phyloP scores from a whole-genome alignment of 2,113 vertebrate genomes.

The Miniopterus natalensis region DNA sequence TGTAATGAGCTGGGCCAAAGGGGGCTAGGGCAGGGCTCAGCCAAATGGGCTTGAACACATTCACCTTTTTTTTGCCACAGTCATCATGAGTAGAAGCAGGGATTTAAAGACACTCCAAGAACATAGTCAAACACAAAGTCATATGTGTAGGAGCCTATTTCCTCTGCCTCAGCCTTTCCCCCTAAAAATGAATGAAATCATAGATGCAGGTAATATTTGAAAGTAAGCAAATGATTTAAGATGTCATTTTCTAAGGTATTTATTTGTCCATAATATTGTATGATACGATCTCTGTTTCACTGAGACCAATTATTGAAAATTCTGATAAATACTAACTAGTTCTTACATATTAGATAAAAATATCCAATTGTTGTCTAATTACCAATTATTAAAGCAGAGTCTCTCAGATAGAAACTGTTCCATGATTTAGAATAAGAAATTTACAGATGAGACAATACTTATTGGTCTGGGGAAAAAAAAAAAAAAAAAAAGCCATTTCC shows the following conservation, averaged over 20 bases:
- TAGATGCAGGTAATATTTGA: background rate
- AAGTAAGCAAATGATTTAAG: background rate
- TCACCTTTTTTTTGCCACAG: background rate
- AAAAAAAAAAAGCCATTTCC: background rate
- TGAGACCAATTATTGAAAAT: background rate
- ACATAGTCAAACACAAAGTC: background rate
- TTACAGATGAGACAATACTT: background rate
- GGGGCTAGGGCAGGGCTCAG: background rate
- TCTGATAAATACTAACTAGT: background rate
- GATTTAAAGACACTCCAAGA: background rate
- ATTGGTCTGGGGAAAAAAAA: background rate
- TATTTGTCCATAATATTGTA: background rate
- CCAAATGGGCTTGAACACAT: background rate
- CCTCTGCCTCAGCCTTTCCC: background rate
- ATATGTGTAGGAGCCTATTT: background rate
- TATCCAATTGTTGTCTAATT: background rate
- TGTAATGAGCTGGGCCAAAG: background rate
- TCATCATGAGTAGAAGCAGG: background rate
- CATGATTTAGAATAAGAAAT: slow-evolving; percentile 4
- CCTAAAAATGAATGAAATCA: background rate
- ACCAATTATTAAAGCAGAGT: background rate
- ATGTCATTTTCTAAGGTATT: background rate
- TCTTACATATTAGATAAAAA: background rate
- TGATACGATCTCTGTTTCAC: background rate
- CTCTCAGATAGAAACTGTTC: background rate